Conservation (phyloP, 2,797 vertebrate genomes). For the Margarornis squamiger region DNA sequence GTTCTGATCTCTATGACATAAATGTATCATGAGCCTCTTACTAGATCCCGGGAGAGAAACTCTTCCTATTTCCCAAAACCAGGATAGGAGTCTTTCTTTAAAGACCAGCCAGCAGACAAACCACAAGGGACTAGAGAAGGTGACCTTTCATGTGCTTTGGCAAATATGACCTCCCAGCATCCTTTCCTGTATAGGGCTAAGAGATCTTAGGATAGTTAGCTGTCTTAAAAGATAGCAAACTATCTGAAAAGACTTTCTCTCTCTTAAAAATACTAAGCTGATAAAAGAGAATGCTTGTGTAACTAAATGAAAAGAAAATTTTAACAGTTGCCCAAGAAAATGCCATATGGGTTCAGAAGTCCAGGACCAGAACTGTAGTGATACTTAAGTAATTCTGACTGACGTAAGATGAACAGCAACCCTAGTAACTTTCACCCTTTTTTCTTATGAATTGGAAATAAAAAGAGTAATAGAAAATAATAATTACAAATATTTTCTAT, state of each 20-base stretch:
- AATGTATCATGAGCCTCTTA: background rate
- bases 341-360: background rate
- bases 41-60: background rate
- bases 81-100: background rate
- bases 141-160: background rate
- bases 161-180: background rate
- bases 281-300: background rate
- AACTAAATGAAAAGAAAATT: background rate
- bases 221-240: background rate
- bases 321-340: background rate
- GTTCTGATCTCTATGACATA: background rate
- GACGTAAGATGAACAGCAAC: background rate
- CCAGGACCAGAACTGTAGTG: accelerated
- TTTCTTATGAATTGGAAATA: background rate
- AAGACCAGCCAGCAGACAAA: conserved; percentile 4
- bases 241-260: background rate
- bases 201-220: background rate
- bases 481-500: background rate
- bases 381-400: background rate
- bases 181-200: background rate
- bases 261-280: background rate
- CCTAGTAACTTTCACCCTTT: background rate
- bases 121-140: background rate
- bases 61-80: background rate
- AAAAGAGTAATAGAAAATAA: background rate